Base-by-base conservation (phyloP, 2,797 vertebrate species). In the Pyrrhura leucotis region DNA sequence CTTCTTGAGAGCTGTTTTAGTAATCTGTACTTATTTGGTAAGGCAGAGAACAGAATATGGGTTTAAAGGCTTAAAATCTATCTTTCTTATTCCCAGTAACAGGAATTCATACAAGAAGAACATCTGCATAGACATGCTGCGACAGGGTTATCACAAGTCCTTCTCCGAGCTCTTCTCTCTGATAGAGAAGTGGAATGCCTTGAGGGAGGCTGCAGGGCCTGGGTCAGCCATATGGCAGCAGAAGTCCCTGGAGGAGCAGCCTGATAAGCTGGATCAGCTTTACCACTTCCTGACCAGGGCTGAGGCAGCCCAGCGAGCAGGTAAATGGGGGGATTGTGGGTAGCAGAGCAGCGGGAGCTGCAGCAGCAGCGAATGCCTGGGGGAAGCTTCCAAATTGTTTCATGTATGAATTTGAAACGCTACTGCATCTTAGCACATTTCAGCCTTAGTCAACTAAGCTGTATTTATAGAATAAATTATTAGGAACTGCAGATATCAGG, bases 221-320 rank as follows among this genome's bases (percentile, higher is more conserved):
- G 98, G 98, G 98, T 99, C 99, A 98, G 98, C 98, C 98, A 99
- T 99, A 98, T 99, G 99, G 99, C 96, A 98, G 95, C 98, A 99
- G 97, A 98, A 98, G 96, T 98, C 98, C 14, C 98, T 98, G 96
- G 98, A 99, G 98, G 98, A 99, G 92, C 98, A 98, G 98, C 98
- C 98, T 68, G 98, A 99, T 97, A 98, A 99, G 97, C 98, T 99
- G 98, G 98, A 99, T 98, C 98, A 98, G 97, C 98, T 98, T 98
- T 98, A 98, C 98, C 96, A 93, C 82, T 97, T 98, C 97, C 98
- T 99, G 97, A 98, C 97, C 88, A 94, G 80, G 79, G 98, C 99
- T 1, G 99, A 99, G 97, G 85, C 97, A 29, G 98, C 98, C 50
- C 97, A 91, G 95, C 98, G 97, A 98, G 98, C 98, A 85, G 97